Percentiles rank a stretch among this genome's conserved stretches.
Conservation (phyloP, 2,888 invertebrate species). For the Allygus modestus region DNA sequence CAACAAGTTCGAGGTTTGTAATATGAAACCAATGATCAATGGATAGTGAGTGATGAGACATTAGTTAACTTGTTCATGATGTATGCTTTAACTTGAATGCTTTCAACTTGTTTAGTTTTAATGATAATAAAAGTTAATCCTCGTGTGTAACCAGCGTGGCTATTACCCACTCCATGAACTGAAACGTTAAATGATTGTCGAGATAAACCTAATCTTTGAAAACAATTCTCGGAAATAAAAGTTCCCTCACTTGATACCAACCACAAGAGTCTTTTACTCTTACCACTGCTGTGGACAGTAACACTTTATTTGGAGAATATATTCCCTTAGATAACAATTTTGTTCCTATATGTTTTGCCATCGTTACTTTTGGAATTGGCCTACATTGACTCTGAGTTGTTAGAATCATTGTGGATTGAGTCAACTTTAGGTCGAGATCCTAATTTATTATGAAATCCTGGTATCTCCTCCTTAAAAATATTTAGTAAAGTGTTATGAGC, state of each 20-base stretch:
- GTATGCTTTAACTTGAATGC: conserved; percentile 31
- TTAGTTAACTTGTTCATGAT: conserved; percentile 26
- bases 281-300: conserved; percentile 9
- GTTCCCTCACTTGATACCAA: conserved; percentile 21
- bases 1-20: conserved; percentile 9
- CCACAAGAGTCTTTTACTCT: background rate
- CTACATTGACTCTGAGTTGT: background rate
- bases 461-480: background rate
- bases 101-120: conserved; percentile 20
- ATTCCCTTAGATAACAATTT: background rate
- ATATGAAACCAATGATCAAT: conserved; percentile 42
- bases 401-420: background rate
- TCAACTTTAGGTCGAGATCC: background rate
- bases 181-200: background rate
- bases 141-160: conserved; percentile 18
- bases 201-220: background rate
- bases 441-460: no score
- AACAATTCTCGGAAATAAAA: conserved; percentile 17
- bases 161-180: conserved; percentile 30
- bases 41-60: background rate
- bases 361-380: background rate
- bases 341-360: background rate
- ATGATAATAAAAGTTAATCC: conserved; percentile 29
- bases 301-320: background rate
- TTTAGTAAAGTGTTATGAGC: background rate